Conservation (phyloP, 2,797 vertebrate species). For the Enteromius argenteus region DNA sequence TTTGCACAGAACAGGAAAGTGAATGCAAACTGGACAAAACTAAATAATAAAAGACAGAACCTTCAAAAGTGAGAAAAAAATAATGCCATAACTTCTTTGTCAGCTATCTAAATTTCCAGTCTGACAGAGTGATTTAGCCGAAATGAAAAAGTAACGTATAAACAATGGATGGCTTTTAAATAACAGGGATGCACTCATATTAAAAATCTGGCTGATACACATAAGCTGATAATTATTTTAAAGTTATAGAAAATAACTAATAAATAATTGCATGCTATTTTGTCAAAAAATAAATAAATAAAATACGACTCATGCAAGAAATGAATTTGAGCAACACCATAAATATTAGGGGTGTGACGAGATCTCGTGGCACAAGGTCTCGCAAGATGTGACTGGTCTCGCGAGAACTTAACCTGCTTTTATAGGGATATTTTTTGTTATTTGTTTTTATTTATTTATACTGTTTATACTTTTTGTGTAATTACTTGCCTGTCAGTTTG, state of each 20-base stretch:
- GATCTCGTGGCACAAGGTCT: too few species aligned
- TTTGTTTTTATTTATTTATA: too few species aligned
- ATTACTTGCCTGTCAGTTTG: too few species aligned
- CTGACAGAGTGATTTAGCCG: background rate
- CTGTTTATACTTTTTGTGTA: too few species aligned
- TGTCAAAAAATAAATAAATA: background rate
- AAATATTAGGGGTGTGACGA: too few species aligned
- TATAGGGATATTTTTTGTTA: too few species aligned
- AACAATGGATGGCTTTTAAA: background rate
- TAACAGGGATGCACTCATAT: background rate
- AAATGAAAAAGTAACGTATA: background rate
- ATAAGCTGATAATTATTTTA: background rate
- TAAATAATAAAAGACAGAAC: conserved; percentile 7
- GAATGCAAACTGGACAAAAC: conserved; percentile 31
- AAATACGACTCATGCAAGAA: background rate
- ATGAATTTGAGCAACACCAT: background rate
- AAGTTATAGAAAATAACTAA: background rate
- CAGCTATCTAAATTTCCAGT: background rate
- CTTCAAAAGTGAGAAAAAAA: conserved; percentile 1
- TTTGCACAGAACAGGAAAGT: conserved; percentile 53
- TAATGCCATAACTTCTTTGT: background rate
- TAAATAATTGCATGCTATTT: background rate
- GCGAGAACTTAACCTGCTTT: too few species aligned
- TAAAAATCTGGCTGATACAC: background rate
- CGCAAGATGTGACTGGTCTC: too few species aligned